Evolutionary conservation across 2,797 vertebrate species (phyloP), one percentile per base, ranked within the genome.

Genomic region (Oryzias dopingdopingensis): DNA sequence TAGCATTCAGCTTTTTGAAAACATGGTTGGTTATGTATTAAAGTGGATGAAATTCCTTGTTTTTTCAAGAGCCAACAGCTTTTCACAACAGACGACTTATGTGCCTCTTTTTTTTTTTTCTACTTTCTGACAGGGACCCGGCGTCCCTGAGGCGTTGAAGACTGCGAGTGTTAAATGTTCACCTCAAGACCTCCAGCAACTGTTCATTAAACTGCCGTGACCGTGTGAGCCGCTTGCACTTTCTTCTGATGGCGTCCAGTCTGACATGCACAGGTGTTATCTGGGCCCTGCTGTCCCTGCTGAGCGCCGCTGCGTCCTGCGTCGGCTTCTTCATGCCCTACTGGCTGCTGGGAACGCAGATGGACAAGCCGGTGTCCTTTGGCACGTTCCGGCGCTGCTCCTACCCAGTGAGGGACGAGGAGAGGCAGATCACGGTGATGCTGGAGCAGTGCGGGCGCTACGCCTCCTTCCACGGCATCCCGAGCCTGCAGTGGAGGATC

Each of bases 291-390:
- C 90, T 98, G 61, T 98, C 97, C n/a, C 92, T 99, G 72, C 90
- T 98, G 13, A 96, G 94, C 0, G 96, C 97, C 0, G 93, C 91
- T 0, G 88, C 94, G 24, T 96, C 95, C 74, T 98, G 96, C 0
- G 93, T 98, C 60, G 96, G 96, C 20, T 99, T 98, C 90, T 98
- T 99, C 80, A 98, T 99, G 97, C 97, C 97, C 53, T 99, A 98
- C 88, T 99, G 97, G 97, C 93, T 98, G 56, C 86, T 97, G 86
- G 95, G 95, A 2, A 93, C 91, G 6, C 96, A 96, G 87, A 92
- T 98, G 92, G 95, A 95, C 84, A 98, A 96, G 77, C 91, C 95
- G 0, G 96, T 99, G 81, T 97, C 96, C 47, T 99, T 99, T 0
- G 95, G 97, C 59, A 96, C 96, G 15, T 99, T 99, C 68, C 94